Conservation (phyloP, 2,888 invertebrate species). For the Hydropsyche betteni region DNA sequence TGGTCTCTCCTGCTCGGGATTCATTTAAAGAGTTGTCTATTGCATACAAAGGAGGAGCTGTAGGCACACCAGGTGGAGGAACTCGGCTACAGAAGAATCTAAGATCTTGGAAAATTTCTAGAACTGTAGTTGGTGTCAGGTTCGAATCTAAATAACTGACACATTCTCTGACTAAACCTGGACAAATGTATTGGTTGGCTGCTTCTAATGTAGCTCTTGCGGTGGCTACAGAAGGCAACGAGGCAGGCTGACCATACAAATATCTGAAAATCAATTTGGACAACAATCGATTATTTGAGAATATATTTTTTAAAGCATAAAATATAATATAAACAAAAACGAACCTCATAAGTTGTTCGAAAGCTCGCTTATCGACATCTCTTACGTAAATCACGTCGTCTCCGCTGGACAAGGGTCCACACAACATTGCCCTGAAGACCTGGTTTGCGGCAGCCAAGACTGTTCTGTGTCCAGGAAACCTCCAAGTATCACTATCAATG, state of each 20-base stretch:
- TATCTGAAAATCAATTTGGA: conserved; percentile 58
- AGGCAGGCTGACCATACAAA: conserved; percentile 71
- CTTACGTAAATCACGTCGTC: conserved; percentile 64
- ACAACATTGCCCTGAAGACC: conserved; percentile 70
- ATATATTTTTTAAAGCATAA: conserved; percentile 15
- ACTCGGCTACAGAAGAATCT: conserved; percentile 62
- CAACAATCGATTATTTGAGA: background rate
- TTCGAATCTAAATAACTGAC: conserved; percentile 72
- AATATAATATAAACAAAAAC: conserved; percentile 30
- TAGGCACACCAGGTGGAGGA: conserved; percentile 64
- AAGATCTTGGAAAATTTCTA: conserved; percentile 71
- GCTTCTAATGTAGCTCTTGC: conserved; percentile 77
- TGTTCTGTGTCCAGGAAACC: conserved; percentile 73
- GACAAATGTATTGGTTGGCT: conserved; percentile 78
- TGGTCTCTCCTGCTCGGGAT: conserved; percentile 60
- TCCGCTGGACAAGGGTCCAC: conserved; percentile 59
- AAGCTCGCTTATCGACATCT: conserved; percentile 73
- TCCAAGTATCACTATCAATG: conserved; percentile 71
- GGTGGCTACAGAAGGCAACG: conserved; percentile 70
- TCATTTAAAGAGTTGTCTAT: conserved; percentile 55
- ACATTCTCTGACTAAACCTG: conserved; percentile 74
- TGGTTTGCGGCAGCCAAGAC: conserved; percentile 71
- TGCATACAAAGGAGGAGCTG: conserved; percentile 59
- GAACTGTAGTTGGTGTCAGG: conserved; percentile 71
- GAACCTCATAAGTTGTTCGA: conserved; percentile 71